Base-by-base conservation (phyloP, 2,888 invertebrate genomes). In the Leistus spinibarbis region DNA sequence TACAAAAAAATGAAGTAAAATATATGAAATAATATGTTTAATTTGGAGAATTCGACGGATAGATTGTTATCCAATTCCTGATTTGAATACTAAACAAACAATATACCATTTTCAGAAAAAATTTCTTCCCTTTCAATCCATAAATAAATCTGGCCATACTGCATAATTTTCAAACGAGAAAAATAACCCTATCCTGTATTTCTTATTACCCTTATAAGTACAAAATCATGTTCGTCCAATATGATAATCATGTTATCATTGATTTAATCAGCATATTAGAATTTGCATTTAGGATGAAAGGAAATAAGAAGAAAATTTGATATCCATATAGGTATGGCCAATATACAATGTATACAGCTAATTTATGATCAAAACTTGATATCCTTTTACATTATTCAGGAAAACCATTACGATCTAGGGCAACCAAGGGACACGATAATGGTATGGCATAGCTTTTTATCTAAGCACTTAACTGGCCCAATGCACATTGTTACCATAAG, bases 231-330 rank as follows among this genome's bases (percentile, higher is more conserved):
- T 9, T 60, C 13, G 60, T 22, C 60, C 10, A 10, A 13, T 22
- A 16, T 60, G 20, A 20, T 60, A 60, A 60, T 60, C 10, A 3
- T 60, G 60, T 60, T 60, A 20, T 60, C 9, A 19, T 60, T 60
- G 19, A 60, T 60, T 60, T 60, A 60, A 60, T 60, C 20, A 20
- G 9, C 40, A 0, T 19, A 60, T 16, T 60, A 19, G 60, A 60
- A 60, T 60, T 60, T 60, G 60, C 60, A 60, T 60, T 60, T 60
- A 60, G 60, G 60, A 60, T 60, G 13, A 60, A 10, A 19, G 22
- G 13, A 10, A 60, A 20, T 4, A 17, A 17, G 60, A 19, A 10
- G 13, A 19, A 60, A 22, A 20, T 60, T 60, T 60, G 60, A 60
- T 60, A 60, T 22, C 10, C 16, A 9, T 60, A 10, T 60, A 19